Evolutionary conservation across 2,113 vertebrate species (phyloP), one percentile per base, ranked within the genome.

Genomic region (Cariama cristata): DNA sequence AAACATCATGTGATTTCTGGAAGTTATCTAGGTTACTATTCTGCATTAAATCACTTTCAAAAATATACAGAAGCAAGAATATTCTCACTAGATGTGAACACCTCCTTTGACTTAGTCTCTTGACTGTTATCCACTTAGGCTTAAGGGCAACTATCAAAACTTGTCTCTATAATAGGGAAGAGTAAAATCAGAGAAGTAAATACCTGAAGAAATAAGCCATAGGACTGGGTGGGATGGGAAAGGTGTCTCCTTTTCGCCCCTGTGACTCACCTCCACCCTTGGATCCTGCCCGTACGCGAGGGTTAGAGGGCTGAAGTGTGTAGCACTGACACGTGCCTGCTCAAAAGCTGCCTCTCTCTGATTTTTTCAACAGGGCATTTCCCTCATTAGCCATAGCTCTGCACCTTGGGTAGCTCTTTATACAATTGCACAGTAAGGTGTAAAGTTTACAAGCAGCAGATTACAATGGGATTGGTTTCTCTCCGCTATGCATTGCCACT

Each of bases 1-100:
- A 91, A 93, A 79, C 79, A 88, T 60, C 12, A 38, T 64, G 14
- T 58, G 50, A 85, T 79, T 79, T 91, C 32, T 85, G 62, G 38
- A 81, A 96, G 59, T 91, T 97, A 82, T 94, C 86, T 94, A 64
- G 79, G 86, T 91, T 96, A 93, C 77, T 89, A 49, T 64, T 72
- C 53, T 85, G 66, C 50, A 66, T 89, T 72, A 88, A 88, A 59
- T 81, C 21, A 26, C 47, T 79, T 93, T 88, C 63, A 92, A 71
- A 95, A 89, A 79, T 28, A 45, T 15, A 72, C 55, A 85, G 35
- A 75, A 96, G 40, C 40, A 68, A 47, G 40, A 62, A 53, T 82
- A 75, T 88, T 93, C 91, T 89, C 69, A 15, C 44, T 75, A 67
- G 60, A 60, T 74, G 21, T 44, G 64, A 91, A 23, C 69, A 79